These are phyloP conservation scores for Aphidius colemani DNA, from an alignment of 2,888 invertebrate species.

Conservation along the genomic window DNA sequence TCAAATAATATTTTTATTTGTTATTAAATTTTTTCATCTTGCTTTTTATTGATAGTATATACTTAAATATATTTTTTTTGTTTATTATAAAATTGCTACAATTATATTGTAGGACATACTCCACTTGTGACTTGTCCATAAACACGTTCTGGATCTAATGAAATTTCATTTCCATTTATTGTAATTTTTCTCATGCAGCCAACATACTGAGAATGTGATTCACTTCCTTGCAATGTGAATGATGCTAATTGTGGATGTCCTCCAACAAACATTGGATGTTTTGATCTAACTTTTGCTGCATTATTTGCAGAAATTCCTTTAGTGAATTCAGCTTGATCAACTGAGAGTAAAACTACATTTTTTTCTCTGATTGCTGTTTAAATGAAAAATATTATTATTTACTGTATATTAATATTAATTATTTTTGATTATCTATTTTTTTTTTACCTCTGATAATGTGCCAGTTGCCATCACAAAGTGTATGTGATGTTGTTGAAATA, in stretches of 20 bases:
- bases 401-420: not conserved
- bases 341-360: slow-evolving; percentile 84
- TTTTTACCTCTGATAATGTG: slow-evolving; percentile 77
- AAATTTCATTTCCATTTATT: slow-evolving; percentile 64
- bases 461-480: slow-evolving; percentile 94
- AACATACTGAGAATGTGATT: slow-evolving; percentile 73
- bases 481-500: slow-evolving; percentile 68
- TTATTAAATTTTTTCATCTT: not conserved
- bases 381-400: not conserved
- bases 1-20: not conserved
- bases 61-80: slow-evolving; percentile 16
- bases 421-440: not conserved
- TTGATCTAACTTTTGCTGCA: slow-evolving; percentile 75
- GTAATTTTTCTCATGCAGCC: slow-evolving; percentile 79
- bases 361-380: slow-evolving; percentile 81
- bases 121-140: slow-evolving; percentile 77
- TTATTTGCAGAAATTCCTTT: slow-evolving; percentile 72
- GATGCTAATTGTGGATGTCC: slow-evolving; percentile 73
- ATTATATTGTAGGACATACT: slow-evolving; percentile 78
- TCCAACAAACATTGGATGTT: slow-evolving; percentile 87
- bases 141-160: slow-evolving; percentile 66
- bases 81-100: slow-evolving; percentile 5
- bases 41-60: not conserved
- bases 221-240: slow-evolving; percentile 70
- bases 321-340: slow-evolving; percentile 78